A percentile compares a stretch with the other conserved stretches of the same genome.
Evolutionary conservation across 2,113 vertebrate species (phyloP).

Genomic region (Agapornis roseicollis): DNA sequence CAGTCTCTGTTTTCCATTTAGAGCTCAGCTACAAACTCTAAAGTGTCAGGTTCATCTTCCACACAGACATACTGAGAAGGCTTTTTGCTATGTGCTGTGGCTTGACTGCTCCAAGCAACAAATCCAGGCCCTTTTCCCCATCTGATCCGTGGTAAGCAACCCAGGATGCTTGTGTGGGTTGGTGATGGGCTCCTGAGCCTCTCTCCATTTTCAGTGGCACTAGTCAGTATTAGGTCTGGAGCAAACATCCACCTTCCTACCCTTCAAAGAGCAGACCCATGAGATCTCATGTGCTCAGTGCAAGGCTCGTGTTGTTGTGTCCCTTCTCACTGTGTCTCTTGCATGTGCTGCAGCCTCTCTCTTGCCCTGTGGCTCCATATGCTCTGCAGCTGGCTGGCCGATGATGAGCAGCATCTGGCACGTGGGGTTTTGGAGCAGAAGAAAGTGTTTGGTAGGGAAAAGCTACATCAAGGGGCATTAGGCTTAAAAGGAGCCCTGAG

Average conservation of each 20-base stretch:
- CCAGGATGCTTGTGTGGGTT: not conserved
- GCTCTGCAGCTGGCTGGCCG: not conserved
- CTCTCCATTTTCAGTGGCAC: not conserved
- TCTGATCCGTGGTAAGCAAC: not conserved
- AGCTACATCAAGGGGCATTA: not conserved
- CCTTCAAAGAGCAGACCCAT: not conserved
- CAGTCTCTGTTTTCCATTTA: constrained; percentile 54
- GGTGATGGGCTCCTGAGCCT: not conserved
- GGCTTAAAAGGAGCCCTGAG: not conserved
- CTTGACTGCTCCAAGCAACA: not conserved
- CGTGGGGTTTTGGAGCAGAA: not conserved
- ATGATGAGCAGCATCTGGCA: not conserved
- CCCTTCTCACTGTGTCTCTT: not conserved
- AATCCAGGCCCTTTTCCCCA: not conserved
- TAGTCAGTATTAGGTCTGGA: not conserved
- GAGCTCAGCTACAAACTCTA: not conserved
- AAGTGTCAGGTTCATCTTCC: not conserved
- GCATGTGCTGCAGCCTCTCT: not conserved
- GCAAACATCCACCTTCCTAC: not conserved
- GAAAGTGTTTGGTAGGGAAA: not conserved
- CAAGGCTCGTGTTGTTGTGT: rapidly evolving
- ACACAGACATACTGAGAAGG: not conserved
- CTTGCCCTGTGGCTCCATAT: not conserved
- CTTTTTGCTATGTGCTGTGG: not conserved
- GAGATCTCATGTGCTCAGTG: rapidly evolving